phyloP scores from a whole-genome alignment of 2,113 vertebrate species.

The Plectropomus leopardus region DNA sequence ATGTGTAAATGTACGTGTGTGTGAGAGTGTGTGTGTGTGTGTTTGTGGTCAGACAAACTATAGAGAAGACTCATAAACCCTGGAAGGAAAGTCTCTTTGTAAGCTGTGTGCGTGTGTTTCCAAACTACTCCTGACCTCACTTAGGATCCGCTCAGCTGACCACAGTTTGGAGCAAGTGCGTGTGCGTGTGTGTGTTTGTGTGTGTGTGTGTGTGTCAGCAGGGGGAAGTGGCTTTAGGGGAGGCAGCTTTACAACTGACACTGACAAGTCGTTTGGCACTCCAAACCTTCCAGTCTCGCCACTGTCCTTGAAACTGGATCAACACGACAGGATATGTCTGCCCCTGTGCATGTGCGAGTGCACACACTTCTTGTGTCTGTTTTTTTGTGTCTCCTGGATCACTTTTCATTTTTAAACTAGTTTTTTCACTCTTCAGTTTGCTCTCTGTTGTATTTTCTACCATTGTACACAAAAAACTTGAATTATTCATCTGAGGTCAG shows the following conservation, averaged over 20 bases:
- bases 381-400: slow-evolving; percentile 63
- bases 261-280: slow-evolving; percentile 80
- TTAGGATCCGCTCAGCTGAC: slow-evolving; percentile 78
- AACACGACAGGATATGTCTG: slow-evolving; percentile 78
- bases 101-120: slow-evolving; percentile 72
- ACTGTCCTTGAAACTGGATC: slow-evolving; percentile 81
- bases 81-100: slow-evolving; percentile 79
- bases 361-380: neutral
- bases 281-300: slow-evolving; percentile 61
- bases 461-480: slow-evolving; percentile 41
- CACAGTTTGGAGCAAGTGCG: slow-evolving; percentile 50
- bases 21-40: slow-evolving; percentile 48
- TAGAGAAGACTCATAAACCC: slow-evolving; percentile 77
- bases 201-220: slow-evolving; percentile 20
- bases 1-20: slow-evolving; percentile 50
- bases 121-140: slow-evolving; percentile 80
- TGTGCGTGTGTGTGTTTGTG: neutral
- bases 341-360: slow-evolving; percentile 34
- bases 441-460: slow-evolving; percentile 32
- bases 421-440: slow-evolving; percentile 52
- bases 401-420: slow-evolving; percentile 30
- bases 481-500: slow-evolving; percentile 55
- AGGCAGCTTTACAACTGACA: slow-evolving; percentile 80
- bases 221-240: slow-evolving; percentile 75
- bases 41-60: slow-evolving; percentile 74